Evolutionary conservation across 2,797 vertebrate genomes (phyloP).

Genomic region (Pseudocheirus occidentalis): DNA sequence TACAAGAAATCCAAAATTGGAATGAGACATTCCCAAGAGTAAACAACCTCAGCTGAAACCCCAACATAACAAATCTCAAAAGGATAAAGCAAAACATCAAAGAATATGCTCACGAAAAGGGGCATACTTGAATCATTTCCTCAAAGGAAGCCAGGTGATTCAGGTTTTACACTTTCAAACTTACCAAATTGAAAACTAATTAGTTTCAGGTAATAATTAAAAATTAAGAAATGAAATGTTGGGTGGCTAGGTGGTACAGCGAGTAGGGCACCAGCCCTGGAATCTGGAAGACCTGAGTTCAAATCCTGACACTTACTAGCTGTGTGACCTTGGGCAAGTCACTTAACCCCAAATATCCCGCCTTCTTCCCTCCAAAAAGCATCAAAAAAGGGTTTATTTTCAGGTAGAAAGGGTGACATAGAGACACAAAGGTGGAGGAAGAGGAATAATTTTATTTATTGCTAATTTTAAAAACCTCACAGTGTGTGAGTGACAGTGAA

Average conservation of each 20-base stretch:
- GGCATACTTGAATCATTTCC: neutral
- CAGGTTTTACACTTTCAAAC: neutral
- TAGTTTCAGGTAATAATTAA: neutral
- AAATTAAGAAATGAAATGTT: neutral
- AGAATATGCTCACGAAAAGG: neutral
- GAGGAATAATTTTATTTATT: neutral
- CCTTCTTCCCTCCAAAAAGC: no score
- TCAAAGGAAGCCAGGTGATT: neutral
- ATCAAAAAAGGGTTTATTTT: neutral
- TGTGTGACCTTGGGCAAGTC: no score
- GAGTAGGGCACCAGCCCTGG: no score
- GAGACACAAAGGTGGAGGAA: neutral
- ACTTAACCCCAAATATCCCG: no score
- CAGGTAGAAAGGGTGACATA: neutral
- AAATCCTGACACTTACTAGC: no score
- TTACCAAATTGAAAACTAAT: neutral
- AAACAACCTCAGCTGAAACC: neutral
- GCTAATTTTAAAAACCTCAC: neutral
- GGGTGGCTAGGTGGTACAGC: no score
- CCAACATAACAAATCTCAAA: neutral
- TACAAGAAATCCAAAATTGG: neutral
- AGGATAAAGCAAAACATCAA: neutral
- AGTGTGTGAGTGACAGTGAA: neutral
- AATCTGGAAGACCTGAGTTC: no score
- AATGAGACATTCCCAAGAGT: neutral